These are phyloP conservation scores for Leptopilina clavipes DNA, from an alignment of 1,140 invertebrate genomes.

Conservation along the genomic window DNA sequence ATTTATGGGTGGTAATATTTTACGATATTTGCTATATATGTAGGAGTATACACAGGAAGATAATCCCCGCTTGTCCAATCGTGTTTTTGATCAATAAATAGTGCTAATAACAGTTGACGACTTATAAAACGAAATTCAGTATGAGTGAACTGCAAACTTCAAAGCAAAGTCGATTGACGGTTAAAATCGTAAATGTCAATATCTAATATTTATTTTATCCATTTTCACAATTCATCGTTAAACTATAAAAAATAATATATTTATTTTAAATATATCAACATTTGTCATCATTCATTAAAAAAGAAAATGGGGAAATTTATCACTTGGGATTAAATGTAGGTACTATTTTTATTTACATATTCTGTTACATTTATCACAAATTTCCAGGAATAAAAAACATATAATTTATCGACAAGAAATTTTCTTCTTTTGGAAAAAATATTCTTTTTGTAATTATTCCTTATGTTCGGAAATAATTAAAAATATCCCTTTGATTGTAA, in stretches of 20 bases:
- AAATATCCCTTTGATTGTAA: background rate
- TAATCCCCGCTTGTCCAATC: constrained; percentile 50
- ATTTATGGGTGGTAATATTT: constrained; percentile 36
- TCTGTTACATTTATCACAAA: background rate
- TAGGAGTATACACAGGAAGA: background rate
- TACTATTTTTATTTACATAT: background rate
- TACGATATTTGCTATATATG: constrained; percentile 36
- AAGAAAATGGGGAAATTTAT: background rate
- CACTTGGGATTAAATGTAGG: background rate
- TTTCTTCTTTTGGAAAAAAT: background rate
- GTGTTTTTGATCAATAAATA: constrained; percentile 29
- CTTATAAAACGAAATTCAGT: constrained; percentile 61
- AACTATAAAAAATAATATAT: constrained; percentile 9
- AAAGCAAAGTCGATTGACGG: constrained; percentile 13
- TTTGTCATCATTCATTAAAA: background rate
- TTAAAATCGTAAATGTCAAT: background rate
- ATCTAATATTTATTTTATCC: constrained; percentile 22
- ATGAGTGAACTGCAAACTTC: constrained; percentile 30
- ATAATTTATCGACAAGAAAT: background rate
- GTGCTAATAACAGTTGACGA: constrained; percentile 57
- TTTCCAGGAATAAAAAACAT: background rate
- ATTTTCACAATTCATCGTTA: background rate
- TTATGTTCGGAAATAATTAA: background rate
- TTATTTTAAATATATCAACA: background rate
- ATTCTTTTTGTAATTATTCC: no score